These are phyloP conservation scores for Glaucomys volans DNA, from an alignment of 2,113 vertebrate species.

Conservation along the genomic window DNA sequence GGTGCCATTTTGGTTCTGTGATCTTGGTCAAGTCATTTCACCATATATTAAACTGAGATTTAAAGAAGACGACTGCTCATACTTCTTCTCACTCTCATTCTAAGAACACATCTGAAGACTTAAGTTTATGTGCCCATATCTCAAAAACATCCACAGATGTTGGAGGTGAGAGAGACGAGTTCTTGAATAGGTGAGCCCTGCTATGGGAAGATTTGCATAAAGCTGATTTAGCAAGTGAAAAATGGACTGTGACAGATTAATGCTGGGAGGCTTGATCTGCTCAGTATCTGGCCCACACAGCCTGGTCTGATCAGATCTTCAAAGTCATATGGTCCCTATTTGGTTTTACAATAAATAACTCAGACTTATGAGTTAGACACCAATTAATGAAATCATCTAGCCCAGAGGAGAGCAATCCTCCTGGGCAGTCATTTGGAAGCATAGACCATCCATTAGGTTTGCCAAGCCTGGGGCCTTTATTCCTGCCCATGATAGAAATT, in stretches of 20 bases:
- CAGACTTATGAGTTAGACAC: constrained; percentile 75
- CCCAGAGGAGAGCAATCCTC: constrained; percentile 65
- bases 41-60: constrained; percentile 34
- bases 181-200: constrained; percentile 52
- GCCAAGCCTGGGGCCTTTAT: constrained; percentile 48
- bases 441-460: background rate
- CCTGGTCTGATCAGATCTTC: constrained; percentile 75
- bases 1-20: constrained; percentile 51
- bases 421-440: constrained; percentile 57
- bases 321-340: constrained; percentile 81
- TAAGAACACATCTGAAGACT: constrained; percentile 26
- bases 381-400: constrained; percentile 80
- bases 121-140: background rate
- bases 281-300: constrained; percentile 77
- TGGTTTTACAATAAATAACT: constrained; percentile 82
- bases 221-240: constrained; percentile 79
- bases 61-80: constrained; percentile 29
- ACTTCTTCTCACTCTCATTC: constrained; percentile 32
- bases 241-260: constrained; percentile 78
- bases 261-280: constrained; percentile 66
- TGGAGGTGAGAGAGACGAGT: constrained; percentile 15
- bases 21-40: constrained; percentile 54
- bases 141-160: constrained; percentile 61
- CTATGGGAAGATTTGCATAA: constrained; percentile 71
- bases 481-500: constrained; percentile 11